Evolutionary conservation across 2,113 vertebrate genomes (phyloP), one percentile per base, ranked within the genome.

Genomic region (Crotalus helleri): DNA sequence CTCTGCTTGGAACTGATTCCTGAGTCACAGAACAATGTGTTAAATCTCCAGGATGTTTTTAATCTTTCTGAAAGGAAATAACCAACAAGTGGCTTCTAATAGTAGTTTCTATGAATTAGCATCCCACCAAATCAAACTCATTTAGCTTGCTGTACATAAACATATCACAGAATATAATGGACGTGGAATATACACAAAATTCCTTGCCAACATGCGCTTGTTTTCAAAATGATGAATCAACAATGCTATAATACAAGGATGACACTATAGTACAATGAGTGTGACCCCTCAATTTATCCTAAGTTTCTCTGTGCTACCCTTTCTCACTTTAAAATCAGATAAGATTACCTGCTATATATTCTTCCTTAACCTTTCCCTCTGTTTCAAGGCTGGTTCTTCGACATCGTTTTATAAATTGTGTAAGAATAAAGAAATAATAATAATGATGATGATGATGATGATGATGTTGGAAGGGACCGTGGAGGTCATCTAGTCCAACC

Each of bases 101-200:
- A 90, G 51, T 39, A 33, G 44, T 51, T 85, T 85, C 39, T 17
- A 26, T 29, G 21, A 69, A 88, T n/a, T 54, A 85, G 5, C 13
- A 39, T 88, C 2, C 57, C 44, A 89, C 89, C 89, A 93, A 94
- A 10, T 49, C 55, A 92, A 92, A 39, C 21, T 7, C 21, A 92
- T 3, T 59, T 19, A 93, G 29, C 5, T 15, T 3, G 74, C n/a
- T 33, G 26, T 29, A 85, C 21, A 90, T 26, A 23, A 46, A 92
- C 85, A 44, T 0, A 0, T 39, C 24, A 91, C 2, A 12, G 26
- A 26, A 21, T 19, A 15, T 3, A 57, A 92, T 88, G 59, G 11
- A 13, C 49, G 10, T 54, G 3, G n/a, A 88, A 24, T n/a, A 89
- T 1, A 89, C 92, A 57, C 10, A 51, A 55, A 53, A 33, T 90